These are phyloP conservation scores for Craniophora ligustri DNA, from an alignment of 2,888 invertebrate species.

Conservation along the genomic window DNA sequence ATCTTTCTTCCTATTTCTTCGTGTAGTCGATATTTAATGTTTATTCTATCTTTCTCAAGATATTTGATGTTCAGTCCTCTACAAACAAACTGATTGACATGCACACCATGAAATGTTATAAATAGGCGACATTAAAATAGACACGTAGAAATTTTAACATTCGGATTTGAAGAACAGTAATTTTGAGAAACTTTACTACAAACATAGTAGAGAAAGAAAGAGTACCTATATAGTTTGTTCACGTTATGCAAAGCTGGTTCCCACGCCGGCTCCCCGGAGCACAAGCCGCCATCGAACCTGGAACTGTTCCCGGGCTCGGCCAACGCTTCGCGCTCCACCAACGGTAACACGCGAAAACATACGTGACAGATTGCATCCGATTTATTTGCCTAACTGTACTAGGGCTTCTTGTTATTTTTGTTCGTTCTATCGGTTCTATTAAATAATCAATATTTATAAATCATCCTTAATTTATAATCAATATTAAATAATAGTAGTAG, in stretches of 20 bases:
- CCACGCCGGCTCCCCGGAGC: constrained; percentile 90
- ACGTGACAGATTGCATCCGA: constrained; percentile 37
- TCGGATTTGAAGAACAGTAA: not conserved
- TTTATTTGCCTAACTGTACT: constrained; percentile 28
- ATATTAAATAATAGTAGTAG: too few species aligned
- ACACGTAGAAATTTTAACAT: constrained; percentile 11
- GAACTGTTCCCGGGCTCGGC: constrained; percentile 91
- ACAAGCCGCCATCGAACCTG: constrained; percentile 91
- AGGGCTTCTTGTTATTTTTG: not conserved
- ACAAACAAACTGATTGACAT: constrained; percentile 65
- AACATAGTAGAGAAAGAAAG: not conserved
- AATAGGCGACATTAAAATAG: constrained; percentile 18
- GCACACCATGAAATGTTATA: constrained; percentile 55
- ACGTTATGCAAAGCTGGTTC: constrained; percentile 80
- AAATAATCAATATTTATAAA: not conserved
- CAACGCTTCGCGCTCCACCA: constrained; percentile 92
- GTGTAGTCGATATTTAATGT: constrained; percentile 69
- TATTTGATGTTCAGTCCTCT: constrained; percentile 64
- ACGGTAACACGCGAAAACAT: constrained; percentile 90
- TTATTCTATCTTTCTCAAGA: constrained; percentile 64
- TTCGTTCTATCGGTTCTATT: constrained; percentile 2
- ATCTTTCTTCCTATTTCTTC: constrained; percentile 58
- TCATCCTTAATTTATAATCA: not conserved
- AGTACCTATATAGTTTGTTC: constrained; percentile 70
- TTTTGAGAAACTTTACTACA: not conserved